phyloP scores from a whole-genome alignment of 1,140 invertebrate genomes.

The Hypsibius dujardini region DNA sequence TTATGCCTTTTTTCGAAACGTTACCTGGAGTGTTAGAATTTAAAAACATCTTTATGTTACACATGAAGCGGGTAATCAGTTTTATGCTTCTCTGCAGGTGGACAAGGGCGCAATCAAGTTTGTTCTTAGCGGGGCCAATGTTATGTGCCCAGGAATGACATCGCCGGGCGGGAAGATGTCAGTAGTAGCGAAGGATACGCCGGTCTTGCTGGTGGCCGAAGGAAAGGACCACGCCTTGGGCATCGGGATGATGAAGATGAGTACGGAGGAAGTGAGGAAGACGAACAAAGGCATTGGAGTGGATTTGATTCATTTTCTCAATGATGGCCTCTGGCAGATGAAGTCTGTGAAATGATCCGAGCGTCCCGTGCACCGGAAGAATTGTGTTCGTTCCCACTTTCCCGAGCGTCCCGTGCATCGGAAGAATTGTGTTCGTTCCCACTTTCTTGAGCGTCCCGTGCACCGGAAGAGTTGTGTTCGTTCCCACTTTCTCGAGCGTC shows the following conservation, averaged over 20 bases:
- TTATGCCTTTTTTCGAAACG: no score
- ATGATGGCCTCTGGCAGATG: conserved; percentile 98
- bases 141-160: conserved; percentile 97
- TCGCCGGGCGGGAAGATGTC: conserved; percentile 88
- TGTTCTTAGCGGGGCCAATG: conserved; percentile 96
- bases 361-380: no score
- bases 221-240: conserved; percentile 88
- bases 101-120: conserved; percentile 97
- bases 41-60: no score
- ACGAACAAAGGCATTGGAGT: conserved; percentile 94
- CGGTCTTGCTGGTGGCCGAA: conserved; percentile 91
- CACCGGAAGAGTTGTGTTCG: neutral
- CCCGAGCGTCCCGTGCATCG: no score
- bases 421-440: neutral
- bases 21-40: no score
- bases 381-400: no score
- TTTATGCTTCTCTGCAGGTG: conserved; percentile 36
- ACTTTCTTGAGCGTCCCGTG: neutral
- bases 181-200: conserved; percentile 58
- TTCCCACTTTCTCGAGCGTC: neutral
- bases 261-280: conserved; percentile 81
- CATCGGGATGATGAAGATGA: conserved; percentile 71
- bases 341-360: conserved; percentile 63
- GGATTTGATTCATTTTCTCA: conserved; percentile 95
- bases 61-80: no score